Percentiles rank a stretch among this genome's conserved stretches.
Evolutionary conservation across 2,113 vertebrate genomes (phyloP).

Genomic region (Microtus pennsylvanicus): DNA sequence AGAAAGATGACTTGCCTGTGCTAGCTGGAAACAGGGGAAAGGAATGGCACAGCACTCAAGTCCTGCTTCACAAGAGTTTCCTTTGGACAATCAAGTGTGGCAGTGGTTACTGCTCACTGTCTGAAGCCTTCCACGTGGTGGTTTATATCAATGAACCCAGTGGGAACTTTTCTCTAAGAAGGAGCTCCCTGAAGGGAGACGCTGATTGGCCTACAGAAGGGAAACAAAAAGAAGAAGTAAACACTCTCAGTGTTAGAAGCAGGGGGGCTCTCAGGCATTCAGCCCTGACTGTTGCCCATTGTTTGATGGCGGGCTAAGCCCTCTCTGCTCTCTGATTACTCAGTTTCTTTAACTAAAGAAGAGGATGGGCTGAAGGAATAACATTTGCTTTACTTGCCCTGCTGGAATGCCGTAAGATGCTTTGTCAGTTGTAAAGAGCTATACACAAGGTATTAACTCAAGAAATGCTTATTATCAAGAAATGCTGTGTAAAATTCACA

Average conservation of each 20-base stretch:
- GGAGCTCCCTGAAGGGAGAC: neutral
- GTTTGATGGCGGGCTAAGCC: constrained; percentile 19
- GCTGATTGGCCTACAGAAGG: neutral
- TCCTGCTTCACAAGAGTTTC: constrained; percentile 26
- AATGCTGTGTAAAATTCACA: neutral
- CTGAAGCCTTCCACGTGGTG: constrained; percentile 24
- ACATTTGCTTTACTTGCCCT: constrained; percentile 42
- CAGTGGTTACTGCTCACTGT: constrained; percentile 40
- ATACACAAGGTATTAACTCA: constrained; percentile 3
- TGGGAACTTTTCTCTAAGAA: constrained; percentile 2
- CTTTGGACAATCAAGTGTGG: constrained; percentile 38
- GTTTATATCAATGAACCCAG: constrained; percentile 34
- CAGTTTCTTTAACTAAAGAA: constrained; percentile 52
- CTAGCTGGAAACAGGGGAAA: constrained; percentile 46
- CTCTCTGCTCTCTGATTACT: neutral
- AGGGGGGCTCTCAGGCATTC: neutral
- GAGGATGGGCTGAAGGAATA: neutral
- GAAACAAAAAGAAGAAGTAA: constrained; percentile 4
- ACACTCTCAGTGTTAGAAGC: constrained; percentile 13
- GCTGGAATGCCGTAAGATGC: neutral
- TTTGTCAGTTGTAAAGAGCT: constrained; percentile 4
- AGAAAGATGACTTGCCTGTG: constrained; percentile 47
- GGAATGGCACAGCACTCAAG: constrained; percentile 35
- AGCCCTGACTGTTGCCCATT: neutral
- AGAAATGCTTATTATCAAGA: constrained; percentile 24